Evolutionary conservation across 2,888 invertebrate genomes (phyloP), one percentile per base, ranked within the genome.

Genomic region (Ormyrus nitidulus): DNA sequence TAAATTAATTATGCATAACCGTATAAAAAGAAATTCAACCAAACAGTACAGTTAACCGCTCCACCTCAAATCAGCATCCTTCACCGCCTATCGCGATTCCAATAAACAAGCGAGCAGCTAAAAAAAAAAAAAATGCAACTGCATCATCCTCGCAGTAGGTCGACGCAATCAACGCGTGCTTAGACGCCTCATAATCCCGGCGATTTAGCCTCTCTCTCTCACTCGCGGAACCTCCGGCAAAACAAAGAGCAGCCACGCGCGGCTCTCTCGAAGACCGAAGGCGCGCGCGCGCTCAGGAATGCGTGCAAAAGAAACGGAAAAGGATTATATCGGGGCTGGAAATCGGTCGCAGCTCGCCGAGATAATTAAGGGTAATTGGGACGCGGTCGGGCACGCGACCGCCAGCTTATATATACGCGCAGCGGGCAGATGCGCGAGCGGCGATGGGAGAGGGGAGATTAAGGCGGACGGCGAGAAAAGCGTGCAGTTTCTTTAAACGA

Each of bases 291-390:
- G 34, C 34, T 34, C 34, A 3, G 34, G 34, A 34, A 34, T 34
- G 34, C 34, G 34, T 4, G 34, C 34, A 34, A 34, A 34, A 58
- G n/a, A 71, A 74, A 64, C 75, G 69, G 59, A 74, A 69, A 61
- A 65, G 64, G 70, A 53, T 65, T 76, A 4, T 34, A 80, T 79
- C 75, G 13, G 59, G 4, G 53, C 46, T n/a, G 10, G 9, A 34
- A 34, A 34, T 8, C 46, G 77, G 74, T 81, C 81, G 54, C 4
- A 19, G 56, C 44, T 34, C 74, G 54, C 48, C 6, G 11, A 7
- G 46, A 65, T 79, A 79, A 81, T 79, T 81, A 79, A 77, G 73
- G 81, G 73, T 73, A 81, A 81, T 81, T 81, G 81, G 79, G 72
- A 72, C 48, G 6, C 62, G 46, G 11, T 4, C 56, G 56, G 70